Percentiles rank a stretch among this genome's conserved stretches.
These are phyloP conservation scores for Folsomia manolachei DNA, from an alignment of 2,888 invertebrate species.

Conservation along the genomic window DNA sequence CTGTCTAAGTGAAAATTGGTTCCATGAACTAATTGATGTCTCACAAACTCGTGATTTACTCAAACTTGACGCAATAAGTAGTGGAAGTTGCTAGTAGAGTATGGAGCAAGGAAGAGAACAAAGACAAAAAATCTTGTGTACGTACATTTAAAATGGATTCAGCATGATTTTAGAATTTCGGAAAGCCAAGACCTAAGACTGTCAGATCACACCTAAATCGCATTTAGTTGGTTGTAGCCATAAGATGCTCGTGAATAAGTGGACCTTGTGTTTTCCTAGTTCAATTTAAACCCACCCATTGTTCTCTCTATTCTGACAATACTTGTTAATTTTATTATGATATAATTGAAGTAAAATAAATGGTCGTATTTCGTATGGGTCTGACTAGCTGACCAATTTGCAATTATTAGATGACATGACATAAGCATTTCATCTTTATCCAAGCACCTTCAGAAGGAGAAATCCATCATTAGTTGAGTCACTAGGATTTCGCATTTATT, in stretches of 20 bases:
- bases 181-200: no score
- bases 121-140: background rate
- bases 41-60: slow-evolving; percentile 8
- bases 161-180: slow-evolving; percentile 13
- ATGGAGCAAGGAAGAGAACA: no score
- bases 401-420: background rate
- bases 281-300: background rate
- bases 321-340: background rate
- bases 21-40: background rate
- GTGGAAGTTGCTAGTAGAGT: no score
- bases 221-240: no score
- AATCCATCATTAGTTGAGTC: no score
- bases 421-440: background rate
- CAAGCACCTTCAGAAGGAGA: background rate
- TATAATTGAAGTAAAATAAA: background rate
- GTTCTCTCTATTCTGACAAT: background rate
- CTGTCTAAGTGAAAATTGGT: background rate
- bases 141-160: background rate
- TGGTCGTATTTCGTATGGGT: background rate
- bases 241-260: slow-evolving; percentile 32
- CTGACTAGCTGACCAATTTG: no score
- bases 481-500: background rate
- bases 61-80: slow-evolving; percentile 3
- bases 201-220: no score
- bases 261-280: slow-evolving; percentile 35